Evolutionary conservation across 2,888 invertebrate genomes (phyloP).

Genomic region (Harpalus rufipes): DNA sequence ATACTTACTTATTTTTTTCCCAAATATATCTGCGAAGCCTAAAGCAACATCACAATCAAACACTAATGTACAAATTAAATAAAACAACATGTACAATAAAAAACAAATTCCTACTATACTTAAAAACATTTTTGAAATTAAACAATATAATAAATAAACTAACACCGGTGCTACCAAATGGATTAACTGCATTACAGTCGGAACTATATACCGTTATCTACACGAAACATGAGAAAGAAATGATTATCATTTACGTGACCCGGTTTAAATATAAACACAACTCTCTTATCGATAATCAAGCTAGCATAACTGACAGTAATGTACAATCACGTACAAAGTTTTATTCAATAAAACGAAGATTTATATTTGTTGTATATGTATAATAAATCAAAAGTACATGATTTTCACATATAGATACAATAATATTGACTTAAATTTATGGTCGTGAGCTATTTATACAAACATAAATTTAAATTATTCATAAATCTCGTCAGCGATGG

Average conservation of each 20-base stretch:
- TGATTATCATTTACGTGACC: neutral
- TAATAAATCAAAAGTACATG: neutral
- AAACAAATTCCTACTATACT: conserved; percentile 27
- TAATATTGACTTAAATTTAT: neutral
- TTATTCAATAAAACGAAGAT: neutral
- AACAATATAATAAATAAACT: conserved; percentile 33
- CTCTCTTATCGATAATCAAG: neutral
- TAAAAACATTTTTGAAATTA: conserved; percentile 44
- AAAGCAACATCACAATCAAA: conserved; percentile 82
- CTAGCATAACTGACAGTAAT: neutral
- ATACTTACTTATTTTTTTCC: conserved; percentile 80
- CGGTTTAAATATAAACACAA: neutral
- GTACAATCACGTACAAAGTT: neutral
- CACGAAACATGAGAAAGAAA: neutral
- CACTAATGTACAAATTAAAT: conserved; percentile 78
- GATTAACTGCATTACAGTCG: neutral
- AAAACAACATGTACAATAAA: conserved; percentile 78
- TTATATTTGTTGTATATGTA: neutral
- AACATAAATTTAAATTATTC: too few species aligned
- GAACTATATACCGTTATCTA: neutral
- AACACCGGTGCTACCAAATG: neutral
- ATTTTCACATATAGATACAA: neutral
- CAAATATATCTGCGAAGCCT: conserved; percentile 81
- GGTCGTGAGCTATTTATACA: too few species aligned
- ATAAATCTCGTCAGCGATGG: too few species aligned